Conservation (phyloP, 1,140 invertebrate species). For the Cataglyphis hispanica region DNA sequence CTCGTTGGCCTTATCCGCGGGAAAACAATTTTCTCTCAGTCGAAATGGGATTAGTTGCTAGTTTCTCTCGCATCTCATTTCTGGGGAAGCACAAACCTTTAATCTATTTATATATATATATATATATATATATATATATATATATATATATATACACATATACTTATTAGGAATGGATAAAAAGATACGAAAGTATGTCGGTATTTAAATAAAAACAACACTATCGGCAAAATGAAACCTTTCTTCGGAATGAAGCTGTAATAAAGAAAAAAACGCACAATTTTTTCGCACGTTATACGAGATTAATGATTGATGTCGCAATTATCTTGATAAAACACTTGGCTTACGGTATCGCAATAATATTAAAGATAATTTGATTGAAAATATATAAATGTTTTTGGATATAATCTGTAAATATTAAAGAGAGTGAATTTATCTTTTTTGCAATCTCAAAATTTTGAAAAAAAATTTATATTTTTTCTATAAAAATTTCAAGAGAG, state of each 20-base stretch:
- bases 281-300: not conserved
- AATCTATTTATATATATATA: no score
- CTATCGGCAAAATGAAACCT: slow-evolving; percentile 26
- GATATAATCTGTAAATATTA: not conserved
- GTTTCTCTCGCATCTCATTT: slow-evolving; percentile 42
- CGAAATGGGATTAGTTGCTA: slow-evolving; percentile 56
- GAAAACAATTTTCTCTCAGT: slow-evolving; percentile 1
- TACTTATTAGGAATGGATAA: not conserved
- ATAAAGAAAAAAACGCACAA: not conserved
- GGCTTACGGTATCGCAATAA: not conserved
- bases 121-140: no score
- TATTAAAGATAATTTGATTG: not conserved
- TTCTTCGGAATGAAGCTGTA: not conserved
- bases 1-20: slow-evolving; percentile 9
- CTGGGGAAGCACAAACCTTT: slow-evolving; percentile 4
- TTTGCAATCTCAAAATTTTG: not conserved
- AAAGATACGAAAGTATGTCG: not conserved
- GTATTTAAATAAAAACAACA: not conserved
- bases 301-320: slow-evolving; percentile 14
- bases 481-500: not conserved
- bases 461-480: not conserved
- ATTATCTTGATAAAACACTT: not conserved
- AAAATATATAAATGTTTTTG: not conserved
- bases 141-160: not conserved
- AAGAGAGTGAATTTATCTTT: not conserved